These are phyloP conservation scores for Meloidogyne floridensis DNA, from an alignment of 1,140 invertebrate species.

Conservation along the genomic window DNA sequence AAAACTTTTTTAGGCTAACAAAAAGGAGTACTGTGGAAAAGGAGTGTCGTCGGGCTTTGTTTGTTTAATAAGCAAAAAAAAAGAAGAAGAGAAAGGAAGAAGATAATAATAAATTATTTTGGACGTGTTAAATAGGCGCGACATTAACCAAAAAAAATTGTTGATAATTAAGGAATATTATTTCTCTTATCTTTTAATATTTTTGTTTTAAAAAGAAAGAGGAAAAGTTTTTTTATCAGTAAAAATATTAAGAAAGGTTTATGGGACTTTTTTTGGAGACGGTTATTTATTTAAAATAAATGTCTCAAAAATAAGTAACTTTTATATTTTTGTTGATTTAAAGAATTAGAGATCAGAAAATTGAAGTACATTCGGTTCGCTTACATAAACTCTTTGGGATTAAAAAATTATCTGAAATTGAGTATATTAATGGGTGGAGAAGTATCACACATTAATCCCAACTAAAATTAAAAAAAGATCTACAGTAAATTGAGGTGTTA, in stretches of 20 bases:
- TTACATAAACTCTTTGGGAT: neutral
- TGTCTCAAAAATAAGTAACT: neutral
- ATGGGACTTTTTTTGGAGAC: neutral
- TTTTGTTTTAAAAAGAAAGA: neutral
- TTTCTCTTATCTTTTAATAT: neutral
- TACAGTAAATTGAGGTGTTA: no score
- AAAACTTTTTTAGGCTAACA: no score
- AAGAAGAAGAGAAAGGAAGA: neutral
- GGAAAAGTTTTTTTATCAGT: neutral
- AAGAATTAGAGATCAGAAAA: no score
- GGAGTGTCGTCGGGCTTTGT: neutral
- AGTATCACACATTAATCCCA: no score
- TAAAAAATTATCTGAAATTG: neutral
- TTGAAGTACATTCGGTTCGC: no score
- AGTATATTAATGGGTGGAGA: no score
- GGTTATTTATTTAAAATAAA: neutral
- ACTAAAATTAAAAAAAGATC: no score
- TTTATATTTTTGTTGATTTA: no score
- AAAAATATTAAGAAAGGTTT: neutral
- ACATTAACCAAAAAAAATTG: conserved; percentile 4
- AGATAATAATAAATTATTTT: neutral
- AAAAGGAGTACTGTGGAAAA: no score
- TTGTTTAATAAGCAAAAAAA: neutral
- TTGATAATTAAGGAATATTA: neutral
- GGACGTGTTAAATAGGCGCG: conserved; percentile 3